These are phyloP conservation scores for Anastrepha ludens DNA, from an alignment of 1,140 invertebrate species.

Conservation along the genomic window DNA sequence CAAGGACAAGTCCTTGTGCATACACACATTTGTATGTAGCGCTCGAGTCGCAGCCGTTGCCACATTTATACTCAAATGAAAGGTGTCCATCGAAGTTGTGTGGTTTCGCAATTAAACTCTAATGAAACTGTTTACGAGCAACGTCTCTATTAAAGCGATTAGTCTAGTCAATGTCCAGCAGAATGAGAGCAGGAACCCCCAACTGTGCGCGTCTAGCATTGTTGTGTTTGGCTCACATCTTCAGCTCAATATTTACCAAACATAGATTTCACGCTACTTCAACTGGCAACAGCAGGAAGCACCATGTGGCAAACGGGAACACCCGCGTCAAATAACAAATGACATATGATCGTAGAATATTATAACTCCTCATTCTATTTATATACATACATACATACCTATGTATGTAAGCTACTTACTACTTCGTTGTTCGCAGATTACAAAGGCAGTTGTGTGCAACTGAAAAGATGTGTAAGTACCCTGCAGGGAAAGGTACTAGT, in stretches of 20 bases:
- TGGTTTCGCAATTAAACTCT: conserved; percentile 59
- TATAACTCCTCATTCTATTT: background rate
- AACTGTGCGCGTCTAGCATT: conserved; percentile 17
- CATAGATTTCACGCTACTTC: conserved; percentile 46
- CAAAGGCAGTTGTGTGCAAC: background rate
- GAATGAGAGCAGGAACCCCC: conserved; percentile 50
- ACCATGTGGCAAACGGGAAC: conserved; percentile 18
- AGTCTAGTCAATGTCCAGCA: conserved; percentile 43
- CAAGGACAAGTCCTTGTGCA: background rate
- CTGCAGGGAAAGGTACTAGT: too few species aligned
- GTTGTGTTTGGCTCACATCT: background rate
- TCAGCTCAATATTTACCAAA: conserved; percentile 25
- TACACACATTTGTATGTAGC: background rate
- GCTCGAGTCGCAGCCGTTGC: background rate
- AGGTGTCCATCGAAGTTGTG: conserved; percentile 31
- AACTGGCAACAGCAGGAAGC: conserved; percentile 29
- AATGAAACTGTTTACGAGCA: conserved; percentile 58
- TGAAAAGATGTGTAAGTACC: background rate
- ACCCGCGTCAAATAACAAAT: conserved; percentile 44
- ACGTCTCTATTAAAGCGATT: conserved; percentile 60
- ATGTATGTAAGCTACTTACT: background rate
- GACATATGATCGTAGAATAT: conserved; percentile 35
- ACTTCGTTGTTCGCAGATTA: background rate
- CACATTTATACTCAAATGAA: background rate
- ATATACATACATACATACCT: background rate